Conservation (phyloP, 1,140 invertebrate genomes). For the Stratiolaelaps scimitus region DNA sequence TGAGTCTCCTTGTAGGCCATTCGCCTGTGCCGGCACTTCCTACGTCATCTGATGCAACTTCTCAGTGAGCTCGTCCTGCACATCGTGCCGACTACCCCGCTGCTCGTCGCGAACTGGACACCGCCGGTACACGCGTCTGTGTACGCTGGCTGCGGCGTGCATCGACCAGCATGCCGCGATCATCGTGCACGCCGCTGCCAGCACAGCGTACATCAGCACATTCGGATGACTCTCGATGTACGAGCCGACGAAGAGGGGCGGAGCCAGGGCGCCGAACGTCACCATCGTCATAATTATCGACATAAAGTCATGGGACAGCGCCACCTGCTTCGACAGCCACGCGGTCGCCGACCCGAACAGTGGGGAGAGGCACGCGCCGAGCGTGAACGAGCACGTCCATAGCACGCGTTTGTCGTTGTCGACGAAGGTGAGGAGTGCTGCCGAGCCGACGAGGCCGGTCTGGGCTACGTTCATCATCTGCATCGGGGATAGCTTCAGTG, state of each 20-base stretch:
- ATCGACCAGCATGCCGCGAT: not conserved
- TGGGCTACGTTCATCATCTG: slow-evolving; percentile 22
- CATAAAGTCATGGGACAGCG: slow-evolving; percentile 16
- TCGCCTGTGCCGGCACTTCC: too few species aligned
- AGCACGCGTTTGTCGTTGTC: not conserved
- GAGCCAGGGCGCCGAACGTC: slow-evolving; percentile 18
- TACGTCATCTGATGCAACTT: too few species aligned
- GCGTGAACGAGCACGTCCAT: slow-evolving; percentile 16
- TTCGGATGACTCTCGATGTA: slow-evolving; percentile 4
- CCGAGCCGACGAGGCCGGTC: not conserved
- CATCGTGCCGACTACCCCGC: too few species aligned
- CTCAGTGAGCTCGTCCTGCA: too few species aligned
- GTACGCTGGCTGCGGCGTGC: not conserved
- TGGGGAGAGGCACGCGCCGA: not conserved
- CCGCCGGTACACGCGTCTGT: not conserved
- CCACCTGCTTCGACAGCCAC: slow-evolving; percentile 1
- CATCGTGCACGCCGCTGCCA: not conserved
- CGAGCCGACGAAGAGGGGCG: not conserved
- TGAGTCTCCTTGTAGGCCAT: too few species aligned
- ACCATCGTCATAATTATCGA: slow-evolving; percentile 15
- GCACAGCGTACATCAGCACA: slow-evolving; percentile 1
- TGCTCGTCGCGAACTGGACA: not conserved
- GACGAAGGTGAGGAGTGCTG: not conserved
- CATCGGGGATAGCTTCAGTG: slow-evolving; percentile 12
- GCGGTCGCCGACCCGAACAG: slow-evolving; percentile 5